Evolutionary conservation across 2,888 invertebrate genomes (phyloP), one percentile per base, ranked within the genome.

Genomic region (Capitulum mitella): DNA sequence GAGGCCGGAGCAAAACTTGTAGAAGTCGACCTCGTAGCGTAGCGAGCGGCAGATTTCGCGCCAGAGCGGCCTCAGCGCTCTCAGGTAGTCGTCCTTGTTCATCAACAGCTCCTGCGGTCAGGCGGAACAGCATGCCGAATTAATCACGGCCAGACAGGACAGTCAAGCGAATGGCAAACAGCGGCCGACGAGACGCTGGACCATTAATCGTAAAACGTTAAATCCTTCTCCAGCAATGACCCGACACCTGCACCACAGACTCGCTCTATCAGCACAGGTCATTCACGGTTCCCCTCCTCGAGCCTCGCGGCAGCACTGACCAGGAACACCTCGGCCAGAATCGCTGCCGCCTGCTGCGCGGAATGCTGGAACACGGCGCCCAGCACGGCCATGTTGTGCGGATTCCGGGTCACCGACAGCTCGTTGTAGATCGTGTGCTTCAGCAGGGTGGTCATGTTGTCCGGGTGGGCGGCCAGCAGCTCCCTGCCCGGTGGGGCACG

Each of bases 361-460:
- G 92, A 90, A 40, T 92, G 91, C 86, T 93, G 93, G 84, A 97
- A 93, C 86, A 97, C 92, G 19, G 93, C 93, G 3, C 92, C 92
- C 29, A 98, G 89, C 86, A 97, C 92, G 22, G 94, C 91, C 92
- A 97, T 93, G 87, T 98, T 98, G 88, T 97, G 97, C 0, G 95
- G 94, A 87, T 97, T 96, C 80, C 97, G 90, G 46, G 92, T 92
- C 22, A 85, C 85, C 0, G 97, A 95, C 82, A 98, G 87, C 87
- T 98, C 98, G 86, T 98, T 98, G 88, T 95, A 96, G 80, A 98
- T 92, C 0, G 95, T 95, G 84, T 94, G 93, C 83, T 95, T 95
- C 82, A 98, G 87, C 81, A 96, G 90, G 51, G 93, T 92, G 80
- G 91, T 90, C 78, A 97, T 87, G 84, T 97, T 93, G 40, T 93